Evolutionary conservation across 2,888 invertebrate genomes (phyloP), one percentile per base, ranked within the genome.

Genomic region (Sphaerophoria taeniata): DNA sequence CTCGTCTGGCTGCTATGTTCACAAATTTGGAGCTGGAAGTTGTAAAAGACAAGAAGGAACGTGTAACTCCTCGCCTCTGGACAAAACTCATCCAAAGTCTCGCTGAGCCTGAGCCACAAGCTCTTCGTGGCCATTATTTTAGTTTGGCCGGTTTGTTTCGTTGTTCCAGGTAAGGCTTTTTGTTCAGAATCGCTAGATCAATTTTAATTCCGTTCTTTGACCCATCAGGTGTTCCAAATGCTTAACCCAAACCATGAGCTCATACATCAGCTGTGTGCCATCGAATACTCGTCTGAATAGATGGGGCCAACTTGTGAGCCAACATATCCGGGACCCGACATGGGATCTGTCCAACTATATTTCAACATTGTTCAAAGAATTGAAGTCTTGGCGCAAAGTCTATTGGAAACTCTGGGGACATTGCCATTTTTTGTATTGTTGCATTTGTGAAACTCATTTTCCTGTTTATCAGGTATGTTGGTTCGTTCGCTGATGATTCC

Each of bases 341-440:
- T 98, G 98, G 97, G 96, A 96, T 88, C 93, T 97, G 47, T 97
- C 96, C 90, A 95, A 96, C 72, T 96, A 96, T 91, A 95, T 98
- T 39, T 92, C 95, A 53, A 94, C 95, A 89, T 91, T 98, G 81
- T 96, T 96, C 89, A 94, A 94, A 16, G 95, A 96, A 89, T 93
- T 97, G 77, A 96, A 96, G 87, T 95, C 96, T 0, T 98, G 98
- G 98, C 93, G 97, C 0, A 95, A 95, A 89, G 97, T 98, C 3
- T 98, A 98, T 92, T 98, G 98, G 98, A 94, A 96, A 55, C 92
- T 98, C 60, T 98, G 98, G 98, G 97, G 97, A 0, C 96, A 96
- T 89, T 95, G 97, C 87, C 98, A 98, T 92, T 97, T 95, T 92
- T 93, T 98, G 33, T 94, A 94, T 79, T 98, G 98, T 89, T 94